Percentiles rank a stretch among this genome's conserved stretches.
Conservation (phyloP, 2,797 vertebrate genomes). For the Aselliscus stoliczkanus region DNA sequence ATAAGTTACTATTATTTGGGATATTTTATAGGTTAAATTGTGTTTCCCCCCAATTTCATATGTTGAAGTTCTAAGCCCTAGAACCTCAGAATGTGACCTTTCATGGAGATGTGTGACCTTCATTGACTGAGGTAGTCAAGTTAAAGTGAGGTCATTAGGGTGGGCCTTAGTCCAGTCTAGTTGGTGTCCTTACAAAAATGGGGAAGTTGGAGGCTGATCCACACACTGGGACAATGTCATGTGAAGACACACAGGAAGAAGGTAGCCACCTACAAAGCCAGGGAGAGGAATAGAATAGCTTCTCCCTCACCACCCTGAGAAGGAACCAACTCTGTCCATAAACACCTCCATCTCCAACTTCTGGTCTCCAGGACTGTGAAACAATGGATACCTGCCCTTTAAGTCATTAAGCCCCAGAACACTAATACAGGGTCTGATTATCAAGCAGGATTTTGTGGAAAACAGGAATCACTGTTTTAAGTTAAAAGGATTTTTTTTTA, state of each 20-base stretch:
- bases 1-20: background rate
- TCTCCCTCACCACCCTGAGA: background rate
- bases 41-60: background rate
- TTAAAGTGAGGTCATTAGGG: too few relatives aligned
- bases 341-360: background rate
- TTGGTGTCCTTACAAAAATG: background rate
- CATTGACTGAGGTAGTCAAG: background rate
- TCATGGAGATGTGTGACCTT: background rate
- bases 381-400: background rate
- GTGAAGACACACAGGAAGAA: background rate
- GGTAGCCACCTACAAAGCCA: too few relatives aligned
- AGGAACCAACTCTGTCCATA: background rate
- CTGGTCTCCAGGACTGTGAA: background rate
- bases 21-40: background rate
- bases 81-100: background rate
- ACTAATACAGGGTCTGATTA: background rate
- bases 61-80: background rate
- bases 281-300: background rate
- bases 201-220: too few relatives aligned
- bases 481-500: too few relatives aligned
- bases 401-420: background rate
- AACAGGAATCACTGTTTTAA: background rate
- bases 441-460: background rate
- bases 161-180: too few relatives aligned
- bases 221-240: background rate